Conservation (phyloP, 2,888 invertebrate species). For the Leptopilina myrica region DNA sequence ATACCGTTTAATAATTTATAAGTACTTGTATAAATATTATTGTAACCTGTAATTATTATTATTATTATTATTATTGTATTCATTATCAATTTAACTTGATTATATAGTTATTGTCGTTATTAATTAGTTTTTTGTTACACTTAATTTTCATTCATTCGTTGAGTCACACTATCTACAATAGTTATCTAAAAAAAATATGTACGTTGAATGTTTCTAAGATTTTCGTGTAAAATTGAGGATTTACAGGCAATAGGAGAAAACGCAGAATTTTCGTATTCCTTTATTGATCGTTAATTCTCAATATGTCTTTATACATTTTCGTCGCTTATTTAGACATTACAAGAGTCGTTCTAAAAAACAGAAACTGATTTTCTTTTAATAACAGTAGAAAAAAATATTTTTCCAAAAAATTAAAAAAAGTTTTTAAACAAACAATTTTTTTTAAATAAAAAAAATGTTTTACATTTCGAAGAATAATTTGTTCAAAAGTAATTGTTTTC, state of each 20-base stretch:
- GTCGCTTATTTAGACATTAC: constrained; percentile 33
- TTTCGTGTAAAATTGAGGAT: constrained; percentile 15
- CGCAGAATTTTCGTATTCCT: too few species aligned
- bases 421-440: too few species aligned
- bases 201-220: constrained; percentile 33
- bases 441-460: neutral
- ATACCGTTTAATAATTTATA: constrained; percentile 46
- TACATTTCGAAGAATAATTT: neutral
- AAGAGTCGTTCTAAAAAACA: constrained; percentile 11
- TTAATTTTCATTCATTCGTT: constrained; percentile 33
- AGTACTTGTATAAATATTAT: constrained; percentile 30
- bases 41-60: constrained; percentile 19
- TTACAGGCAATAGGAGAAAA: too few species aligned
- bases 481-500: neutral
- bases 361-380: neutral
- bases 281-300: too few species aligned
- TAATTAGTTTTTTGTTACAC: constrained; percentile 30
- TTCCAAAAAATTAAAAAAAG: neutral
- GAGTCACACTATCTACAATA: constrained; percentile 33
- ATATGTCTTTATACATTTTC: constrained; percentile 26
- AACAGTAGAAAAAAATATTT: neutral
- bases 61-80: constrained; percentile 23
- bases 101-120: constrained; percentile 46
- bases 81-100: constrained; percentile 29
- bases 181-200: constrained; percentile 33